Evolutionary conservation across 2,888 invertebrate genomes (phyloP).

Genomic region (Meiosimyza platycephala): DNA sequence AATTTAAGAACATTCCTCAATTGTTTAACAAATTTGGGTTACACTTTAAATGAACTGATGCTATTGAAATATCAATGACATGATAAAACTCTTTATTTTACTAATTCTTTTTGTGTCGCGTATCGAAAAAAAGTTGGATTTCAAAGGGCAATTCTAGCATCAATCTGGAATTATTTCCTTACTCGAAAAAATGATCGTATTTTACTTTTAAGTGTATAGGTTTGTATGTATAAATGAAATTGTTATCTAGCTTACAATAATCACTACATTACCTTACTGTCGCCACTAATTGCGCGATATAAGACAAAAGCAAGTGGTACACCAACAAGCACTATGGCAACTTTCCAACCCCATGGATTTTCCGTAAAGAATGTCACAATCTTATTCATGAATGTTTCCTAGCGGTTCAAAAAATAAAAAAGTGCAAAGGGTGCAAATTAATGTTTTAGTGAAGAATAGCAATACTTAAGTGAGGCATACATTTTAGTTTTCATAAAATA

Average conservation of each 20-base stretch:
- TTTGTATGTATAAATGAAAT: no score
- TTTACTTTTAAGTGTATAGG: slow-evolving; percentile 14
- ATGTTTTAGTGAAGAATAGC: slow-evolving; percentile 34
- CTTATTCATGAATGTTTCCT: slow-evolving; percentile 85
- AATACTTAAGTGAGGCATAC: slow-evolving; percentile 13
- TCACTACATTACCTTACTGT: slow-evolving; percentile 68
- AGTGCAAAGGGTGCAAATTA: slow-evolving; percentile 33
- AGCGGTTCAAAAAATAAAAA: slow-evolving; percentile 48
- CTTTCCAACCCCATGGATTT: slow-evolving; percentile 91
- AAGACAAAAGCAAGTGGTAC: slow-evolving; percentile 82
- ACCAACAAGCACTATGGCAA: slow-evolving; percentile 82
- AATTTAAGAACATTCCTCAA: no score
- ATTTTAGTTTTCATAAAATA: not conserved
- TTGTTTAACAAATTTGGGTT: no score
- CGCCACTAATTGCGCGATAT: slow-evolving; percentile 71
- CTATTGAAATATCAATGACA: no score
- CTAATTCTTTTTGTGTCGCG: no score
- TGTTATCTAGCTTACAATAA: slow-evolving; percentile 11
- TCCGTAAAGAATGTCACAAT: slow-evolving; percentile 82
- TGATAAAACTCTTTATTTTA: no score
- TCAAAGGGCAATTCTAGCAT: no score
- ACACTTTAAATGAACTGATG: no score
- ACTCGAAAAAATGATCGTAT: slow-evolving; percentile 15
- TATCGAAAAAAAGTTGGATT: no score
- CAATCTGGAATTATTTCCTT: not conserved